Evolutionary conservation across 2,113 vertebrate genomes (phyloP), one percentile per base, ranked within the genome.

Genomic region (Leptosomus discolor): DNA sequence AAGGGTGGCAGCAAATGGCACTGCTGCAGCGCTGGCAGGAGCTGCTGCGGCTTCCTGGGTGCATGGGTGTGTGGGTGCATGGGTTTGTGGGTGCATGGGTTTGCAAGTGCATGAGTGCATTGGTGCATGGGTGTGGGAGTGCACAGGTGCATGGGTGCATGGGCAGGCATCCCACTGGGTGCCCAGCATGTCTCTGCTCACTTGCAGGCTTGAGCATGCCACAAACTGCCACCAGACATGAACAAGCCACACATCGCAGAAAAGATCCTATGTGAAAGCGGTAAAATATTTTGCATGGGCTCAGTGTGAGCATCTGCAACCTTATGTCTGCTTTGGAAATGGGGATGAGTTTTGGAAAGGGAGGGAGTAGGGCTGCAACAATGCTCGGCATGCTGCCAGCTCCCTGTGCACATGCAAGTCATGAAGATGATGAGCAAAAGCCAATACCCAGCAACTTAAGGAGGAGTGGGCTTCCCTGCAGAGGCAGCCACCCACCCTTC

Each of bases 371-470:
- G 48, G 20, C 69, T 77, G 27, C 46, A 36, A n/a, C 15, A 60
- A 11, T 58, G n/a, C 34, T 76, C 0, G 0, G 7, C 32, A 23
- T 0, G 0, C 45, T 64, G 63, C 17, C n/a, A 56, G 26, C 22
- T 88, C 51, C 73, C 34, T 50, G 32, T 37, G 29, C 22, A 12
- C 12, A 0, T 41, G 51, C 27, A 36, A 48, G n/a, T 37, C 39
- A 19, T 27, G 34, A 43, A 68, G 24, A 34, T 46, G 53, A 68
- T 4, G 7, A 69, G 41, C 24, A 41, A 30, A 68, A 79, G 46
- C 13, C n/a, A 45, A 29, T 29, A 29, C 11, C 16, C 43, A 9
- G 36, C 27, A 70, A 27, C 26, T 43, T 34, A 32, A 43, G 41
- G 27, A 68, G 5, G 45, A 46, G 9, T 19, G 48, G 30, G 12